phyloP scores from a whole-genome alignment of 2,113 vertebrate genomes.

The Loxodonta africana region DNA sequence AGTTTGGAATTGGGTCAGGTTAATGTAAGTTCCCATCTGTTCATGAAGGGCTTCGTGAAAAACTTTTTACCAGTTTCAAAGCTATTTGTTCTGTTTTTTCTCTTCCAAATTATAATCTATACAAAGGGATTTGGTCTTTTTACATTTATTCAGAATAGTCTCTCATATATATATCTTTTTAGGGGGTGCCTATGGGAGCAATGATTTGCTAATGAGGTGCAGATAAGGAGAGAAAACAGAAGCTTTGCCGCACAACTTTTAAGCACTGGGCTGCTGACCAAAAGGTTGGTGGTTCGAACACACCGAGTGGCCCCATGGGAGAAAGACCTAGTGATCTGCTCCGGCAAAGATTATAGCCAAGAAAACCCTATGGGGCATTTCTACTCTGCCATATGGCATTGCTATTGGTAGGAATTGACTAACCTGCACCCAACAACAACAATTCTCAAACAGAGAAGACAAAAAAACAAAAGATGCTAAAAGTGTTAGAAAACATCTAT shows the following conservation, averaged over 20 bases:
- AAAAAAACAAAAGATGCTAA: neutral
- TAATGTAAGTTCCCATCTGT: neutral
- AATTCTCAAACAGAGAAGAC: neutral
- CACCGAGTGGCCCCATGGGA: neutral
- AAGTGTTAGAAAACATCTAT: neutral
- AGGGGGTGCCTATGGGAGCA: neutral
- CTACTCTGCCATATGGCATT: no score
- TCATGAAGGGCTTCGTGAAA: neutral
- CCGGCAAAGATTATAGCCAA: neutral
- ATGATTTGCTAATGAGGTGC: neutral
- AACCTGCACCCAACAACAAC: no score
- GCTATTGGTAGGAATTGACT: no score
- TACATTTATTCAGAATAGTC: neutral
- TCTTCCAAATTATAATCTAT: neutral
- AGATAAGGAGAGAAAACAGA: neutral
- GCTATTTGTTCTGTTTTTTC: neutral
- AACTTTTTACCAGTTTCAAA: neutral
- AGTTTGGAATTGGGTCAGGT: neutral
- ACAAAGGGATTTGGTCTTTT: neutral
- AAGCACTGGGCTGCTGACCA: neutral
- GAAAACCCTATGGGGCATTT: no score
- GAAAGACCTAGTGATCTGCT: neutral
- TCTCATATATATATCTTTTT: neutral
- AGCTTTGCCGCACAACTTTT: neutral
- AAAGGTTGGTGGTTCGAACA: neutral